phyloP scores from a whole-genome alignment of 2,113 vertebrate species.

The Atlantisia rogersi region DNA sequence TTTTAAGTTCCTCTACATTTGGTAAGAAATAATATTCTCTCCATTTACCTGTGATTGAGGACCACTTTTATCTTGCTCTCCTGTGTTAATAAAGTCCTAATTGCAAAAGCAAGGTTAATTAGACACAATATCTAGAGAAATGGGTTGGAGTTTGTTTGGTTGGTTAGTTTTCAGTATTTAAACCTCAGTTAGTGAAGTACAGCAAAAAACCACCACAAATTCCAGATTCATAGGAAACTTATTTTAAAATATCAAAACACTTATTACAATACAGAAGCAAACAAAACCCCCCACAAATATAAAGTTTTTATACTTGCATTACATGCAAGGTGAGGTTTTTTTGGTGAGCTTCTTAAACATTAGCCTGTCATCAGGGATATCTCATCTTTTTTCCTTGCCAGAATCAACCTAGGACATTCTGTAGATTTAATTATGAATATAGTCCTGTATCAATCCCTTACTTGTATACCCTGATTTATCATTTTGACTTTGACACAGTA shows the following conservation, averaged over 20 bases:
- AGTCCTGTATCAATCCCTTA: background rate
- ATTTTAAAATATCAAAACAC: background rate
- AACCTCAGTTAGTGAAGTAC: background rate
- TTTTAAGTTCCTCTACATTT: background rate
- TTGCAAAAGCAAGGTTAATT: background rate
- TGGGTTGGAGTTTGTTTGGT: rapidly evolving
- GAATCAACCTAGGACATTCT: background rate
- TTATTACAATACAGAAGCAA: background rate
- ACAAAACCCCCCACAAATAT: background rate
- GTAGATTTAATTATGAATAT: background rate
- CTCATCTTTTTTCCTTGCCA: background rate
- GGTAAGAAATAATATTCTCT: background rate
- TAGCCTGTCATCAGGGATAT: background rate
- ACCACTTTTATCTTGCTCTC: background rate
- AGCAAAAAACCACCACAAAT: background rate
- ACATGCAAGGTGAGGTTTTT: background rate
- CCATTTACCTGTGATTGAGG: background rate
- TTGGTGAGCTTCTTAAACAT: background rate
- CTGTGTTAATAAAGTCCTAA: background rate
- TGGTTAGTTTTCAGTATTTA: background rate
- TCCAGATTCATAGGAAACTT: background rate
- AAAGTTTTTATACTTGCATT: background rate
- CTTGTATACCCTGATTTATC: background rate
- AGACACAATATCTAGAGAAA: background rate
- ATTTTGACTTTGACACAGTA: background rate